A percentile compares a stretch with the other conserved stretches of the same genome.
These are phyloP conservation scores for Philaethria dido DNA, from an alignment of 2,888 invertebrate genomes.

Conservation along the genomic window DNA sequence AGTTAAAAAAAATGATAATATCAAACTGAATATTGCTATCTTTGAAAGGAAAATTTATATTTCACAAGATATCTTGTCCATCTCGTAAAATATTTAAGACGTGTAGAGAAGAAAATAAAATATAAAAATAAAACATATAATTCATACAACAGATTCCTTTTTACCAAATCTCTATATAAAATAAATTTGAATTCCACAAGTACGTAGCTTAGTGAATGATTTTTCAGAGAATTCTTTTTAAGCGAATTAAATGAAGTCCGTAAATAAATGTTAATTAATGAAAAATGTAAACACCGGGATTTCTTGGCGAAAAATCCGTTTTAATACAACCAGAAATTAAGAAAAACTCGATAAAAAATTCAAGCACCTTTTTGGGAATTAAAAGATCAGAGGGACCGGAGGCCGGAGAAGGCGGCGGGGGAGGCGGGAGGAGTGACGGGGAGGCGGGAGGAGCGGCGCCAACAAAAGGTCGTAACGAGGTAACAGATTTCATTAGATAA, in stretches of 20 bases:
- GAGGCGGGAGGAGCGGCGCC: background rate
- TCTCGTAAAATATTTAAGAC: background rate
- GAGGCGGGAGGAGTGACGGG: slow-evolving; percentile 8
- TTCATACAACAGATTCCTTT: background rate
- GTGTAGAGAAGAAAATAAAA: background rate
- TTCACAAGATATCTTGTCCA: background rate
- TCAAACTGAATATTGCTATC: too few species aligned
- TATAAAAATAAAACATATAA: too few species aligned
- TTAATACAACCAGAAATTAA: slow-evolving; percentile 24
- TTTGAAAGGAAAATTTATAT: background rate
- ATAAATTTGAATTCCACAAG: background rate
- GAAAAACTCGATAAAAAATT: slow-evolving; percentile 26
- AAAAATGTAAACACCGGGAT: slow-evolving; percentile 7
- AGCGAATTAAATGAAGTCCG: background rate
- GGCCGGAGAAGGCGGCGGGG: background rate
- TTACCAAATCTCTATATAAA: background rate
- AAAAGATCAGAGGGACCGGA: slow-evolving; percentile 22
- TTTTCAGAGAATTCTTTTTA: slow-evolving; percentile 1
- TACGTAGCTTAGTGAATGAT: background rate
- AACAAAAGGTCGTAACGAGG: slow-evolving; percentile 36
- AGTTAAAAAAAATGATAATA: too few species aligned
- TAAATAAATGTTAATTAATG: slow-evolving; percentile 9
- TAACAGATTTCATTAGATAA: slow-evolving; percentile 44
- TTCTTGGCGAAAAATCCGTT: background rate
- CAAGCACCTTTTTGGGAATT: slow-evolving; percentile 30